A percentile compares a stretch with the other conserved stretches of the same genome.
Evolutionary conservation across 2,113 vertebrate genomes (phyloP).

Genomic region (Catagonus wagneri): DNA sequence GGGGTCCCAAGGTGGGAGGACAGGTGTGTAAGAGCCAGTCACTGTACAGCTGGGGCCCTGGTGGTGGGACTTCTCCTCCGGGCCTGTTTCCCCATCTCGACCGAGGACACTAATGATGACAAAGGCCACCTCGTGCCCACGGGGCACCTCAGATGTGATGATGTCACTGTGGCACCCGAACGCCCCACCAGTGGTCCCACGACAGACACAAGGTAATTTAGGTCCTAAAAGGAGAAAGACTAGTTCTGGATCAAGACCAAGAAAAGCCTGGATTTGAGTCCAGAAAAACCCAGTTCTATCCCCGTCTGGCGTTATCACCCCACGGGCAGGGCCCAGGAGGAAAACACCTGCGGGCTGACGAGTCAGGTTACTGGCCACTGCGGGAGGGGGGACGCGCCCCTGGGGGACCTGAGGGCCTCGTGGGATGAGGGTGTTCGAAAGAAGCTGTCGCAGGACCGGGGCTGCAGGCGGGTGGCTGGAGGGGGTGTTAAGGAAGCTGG

Average conservation of each 20-base stretch:
- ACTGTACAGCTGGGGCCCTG: neutral
- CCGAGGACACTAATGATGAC: neutral
- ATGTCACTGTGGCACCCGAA: rapidly evolving
- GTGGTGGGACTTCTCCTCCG: neutral
- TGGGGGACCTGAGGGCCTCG: rapidly evolving
- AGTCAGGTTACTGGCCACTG: rapidly evolving
- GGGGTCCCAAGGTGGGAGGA: no score
- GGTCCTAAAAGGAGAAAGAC: neutral
- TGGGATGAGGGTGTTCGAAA: neutral
- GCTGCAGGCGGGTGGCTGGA: rapidly evolving
- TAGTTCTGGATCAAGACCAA: neutral
- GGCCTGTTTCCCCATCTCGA: neutral
- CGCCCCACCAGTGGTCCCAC: neutral
- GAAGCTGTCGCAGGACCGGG: rapidly evolving
- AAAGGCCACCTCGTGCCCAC: neutral
- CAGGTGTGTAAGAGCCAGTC: neutral
- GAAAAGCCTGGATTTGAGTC: neutral
- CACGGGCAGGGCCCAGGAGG: neutral
- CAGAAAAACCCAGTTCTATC: neutral
- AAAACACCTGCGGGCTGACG: no score
- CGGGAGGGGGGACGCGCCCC: no score
- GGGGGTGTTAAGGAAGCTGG: neutral
- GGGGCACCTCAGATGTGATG: rapidly evolving
- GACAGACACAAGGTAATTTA: neutral
- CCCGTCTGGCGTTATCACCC: neutral